Evolutionary conservation across 2,113 vertebrate species (phyloP), one percentile per base, ranked within the genome.

Genomic region (human (Homo sapiens)): DNA sequence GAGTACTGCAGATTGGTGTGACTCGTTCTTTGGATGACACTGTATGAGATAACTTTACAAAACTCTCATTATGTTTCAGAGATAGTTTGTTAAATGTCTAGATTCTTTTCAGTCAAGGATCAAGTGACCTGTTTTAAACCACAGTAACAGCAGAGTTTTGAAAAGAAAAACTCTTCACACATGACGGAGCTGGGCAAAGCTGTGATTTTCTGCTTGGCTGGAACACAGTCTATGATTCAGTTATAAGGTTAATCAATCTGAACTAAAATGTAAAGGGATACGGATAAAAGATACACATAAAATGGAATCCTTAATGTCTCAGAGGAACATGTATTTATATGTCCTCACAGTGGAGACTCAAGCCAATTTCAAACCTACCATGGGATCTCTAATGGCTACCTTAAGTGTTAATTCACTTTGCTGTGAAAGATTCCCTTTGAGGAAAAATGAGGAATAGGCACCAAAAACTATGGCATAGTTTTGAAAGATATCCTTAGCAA

Each of bases 121-220:
- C 92, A 92, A 98, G 97, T 98, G 98, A 98, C 98, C 98, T 98
- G 85, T 98, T 98, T 98, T 98, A 98, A 98, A 98, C 98, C 98
- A 98, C 81, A 94, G 81, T 82, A 95, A 72, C 20, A 84, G 55
- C 89, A 98, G 98, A 98, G 96, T 98, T 98, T 98, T 98, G 97
- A 98, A 98, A 98, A 94, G 96, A 97, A 97, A 99, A 98, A 97
- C 98, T 98, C 98, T 98, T 98, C 98, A 97, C 98, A 98, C 98
- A 97, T 98, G 97, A 98, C 94, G 76, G 97, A 98, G 96, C 96
- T 98, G 97, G 93, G 98, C 97, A 98, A 98, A 98, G 98, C 98
- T 98, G 98, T 98, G 98, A 98, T 99, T 99, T 98, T 99, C 98
- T 98, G 98, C 98, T 98, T 98, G 97, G 97, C 97, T 98, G 98